Evolutionary conservation across 2,888 invertebrate species (phyloP).

Genomic region (Caenorhabditis sinica): DNA sequence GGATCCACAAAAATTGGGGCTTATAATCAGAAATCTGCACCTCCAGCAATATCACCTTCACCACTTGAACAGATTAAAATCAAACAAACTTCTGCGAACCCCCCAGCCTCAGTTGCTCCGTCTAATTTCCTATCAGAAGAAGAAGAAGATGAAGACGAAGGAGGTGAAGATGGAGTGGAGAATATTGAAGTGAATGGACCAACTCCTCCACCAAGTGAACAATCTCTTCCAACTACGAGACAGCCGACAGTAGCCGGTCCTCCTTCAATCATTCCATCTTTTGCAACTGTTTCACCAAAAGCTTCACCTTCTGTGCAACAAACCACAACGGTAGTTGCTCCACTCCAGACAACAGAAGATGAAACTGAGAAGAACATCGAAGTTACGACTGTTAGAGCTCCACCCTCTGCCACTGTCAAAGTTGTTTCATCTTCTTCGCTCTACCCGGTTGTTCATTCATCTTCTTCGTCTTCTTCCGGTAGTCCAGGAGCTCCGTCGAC

Average conservation of each 20-base stretch:
- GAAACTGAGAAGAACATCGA: neutral
- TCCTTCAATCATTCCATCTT: constrained; percentile 27
- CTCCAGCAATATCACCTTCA: constrained; percentile 22
- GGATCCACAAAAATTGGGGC: neutral
- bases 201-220: constrained; percentile 10
- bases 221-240: neutral
- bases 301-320: neutral
- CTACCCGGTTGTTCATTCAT: neutral
- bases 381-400: too few relatives aligned
- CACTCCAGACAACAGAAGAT: neutral
- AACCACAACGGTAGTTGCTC: neutral
- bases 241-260: constrained; percentile 6
- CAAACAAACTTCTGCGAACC: neutral
- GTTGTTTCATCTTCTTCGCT: neutral
- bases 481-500: neutral
- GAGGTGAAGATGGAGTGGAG: constrained; percentile 1
- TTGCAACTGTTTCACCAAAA: constrained; percentile 2
- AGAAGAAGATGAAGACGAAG: constrained; percentile 14
- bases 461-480: neutral
- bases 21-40: constrained; percentile 4
- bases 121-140: constrained; percentile 13
- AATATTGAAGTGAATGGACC: constrained; percentile 13
- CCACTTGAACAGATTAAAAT: constrained; percentile 9
- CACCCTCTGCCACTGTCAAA: neutral
- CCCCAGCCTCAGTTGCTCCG: constrained; percentile 23